phyloP scores from a whole-genome alignment of 2,113 vertebrate species.

The Oncorhynchus nerka region DNA sequence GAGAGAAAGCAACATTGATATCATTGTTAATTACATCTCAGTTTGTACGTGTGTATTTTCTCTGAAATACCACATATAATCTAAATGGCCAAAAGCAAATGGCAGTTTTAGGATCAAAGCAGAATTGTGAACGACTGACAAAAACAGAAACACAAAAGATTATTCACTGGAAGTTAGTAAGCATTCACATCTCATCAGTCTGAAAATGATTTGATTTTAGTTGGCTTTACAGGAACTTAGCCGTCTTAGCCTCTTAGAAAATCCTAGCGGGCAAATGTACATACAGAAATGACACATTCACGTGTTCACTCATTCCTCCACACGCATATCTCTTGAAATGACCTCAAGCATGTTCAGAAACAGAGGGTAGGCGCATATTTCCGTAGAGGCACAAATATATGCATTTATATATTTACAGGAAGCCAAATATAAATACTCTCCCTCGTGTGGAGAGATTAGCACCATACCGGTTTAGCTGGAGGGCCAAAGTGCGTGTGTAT shows the following conservation, averaged over 20 bases:
- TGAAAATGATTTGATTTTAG: no score
- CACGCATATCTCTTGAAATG: not conserved
- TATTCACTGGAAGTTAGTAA: not conserved
- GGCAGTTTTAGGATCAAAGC: no score
- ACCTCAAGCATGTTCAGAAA: conserved; percentile 7
- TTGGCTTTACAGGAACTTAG: not conserved
- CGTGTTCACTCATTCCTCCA: not conserved
- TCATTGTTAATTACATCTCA: not conserved
- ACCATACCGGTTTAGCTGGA: not conserved
- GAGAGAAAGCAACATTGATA: no score
- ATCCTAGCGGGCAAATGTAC: not conserved
- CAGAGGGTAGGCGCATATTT: conserved; percentile 1
- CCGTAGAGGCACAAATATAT: not conserved
- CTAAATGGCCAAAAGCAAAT: not conserved
- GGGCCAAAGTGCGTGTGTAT: not conserved
- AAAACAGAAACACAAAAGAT: not conserved
- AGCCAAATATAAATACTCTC: conserved; percentile 8
- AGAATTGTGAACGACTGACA: not conserved
- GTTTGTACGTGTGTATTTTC: not conserved
- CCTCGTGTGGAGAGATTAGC: not conserved
- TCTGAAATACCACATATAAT: not conserved
- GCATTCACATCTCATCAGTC: no score
- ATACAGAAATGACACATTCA: not conserved
- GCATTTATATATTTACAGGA: not conserved
- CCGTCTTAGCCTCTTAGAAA: not conserved